phyloP scores from a whole-genome alignment of 2,888 invertebrate species.

The Rhagonycha fulva region DNA sequence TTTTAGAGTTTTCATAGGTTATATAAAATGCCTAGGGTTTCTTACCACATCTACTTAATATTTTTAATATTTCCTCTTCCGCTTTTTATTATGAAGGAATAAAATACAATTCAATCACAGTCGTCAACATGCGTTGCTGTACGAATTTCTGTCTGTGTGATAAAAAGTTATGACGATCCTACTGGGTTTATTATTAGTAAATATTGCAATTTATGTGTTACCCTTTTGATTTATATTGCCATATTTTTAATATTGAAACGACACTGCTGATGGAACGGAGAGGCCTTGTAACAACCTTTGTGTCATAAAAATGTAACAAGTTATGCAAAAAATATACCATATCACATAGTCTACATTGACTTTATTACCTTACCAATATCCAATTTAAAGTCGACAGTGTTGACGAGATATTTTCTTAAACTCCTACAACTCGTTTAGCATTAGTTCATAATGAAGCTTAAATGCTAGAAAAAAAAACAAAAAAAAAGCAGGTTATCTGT shows the following conservation, averaged over 20 bases:
- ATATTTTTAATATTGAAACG: slow-evolving; percentile 13
- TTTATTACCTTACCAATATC: neutral
- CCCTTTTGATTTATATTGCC: neutral
- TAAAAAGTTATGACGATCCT: neutral
- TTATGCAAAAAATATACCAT: slow-evolving; percentile 46
- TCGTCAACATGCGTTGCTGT: neutral
- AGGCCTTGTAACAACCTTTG: slow-evolving; percentile 49
- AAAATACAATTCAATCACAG: neutral
- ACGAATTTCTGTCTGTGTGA: neutral
- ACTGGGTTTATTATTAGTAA: neutral
- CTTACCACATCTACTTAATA: no score
- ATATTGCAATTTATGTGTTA: neutral
- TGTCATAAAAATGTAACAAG: slow-evolving; percentile 41
- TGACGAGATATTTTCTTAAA: no score
- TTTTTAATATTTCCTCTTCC: no score
- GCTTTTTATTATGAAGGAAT: neutral
- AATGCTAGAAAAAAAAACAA: no score
- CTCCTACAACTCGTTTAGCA: no score
- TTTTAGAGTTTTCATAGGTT: no score
- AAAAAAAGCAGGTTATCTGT: no score
- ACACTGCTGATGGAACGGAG: slow-evolving; percentile 44
- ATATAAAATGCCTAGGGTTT: no score
- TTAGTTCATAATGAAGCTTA: no score
- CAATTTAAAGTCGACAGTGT: neutral
- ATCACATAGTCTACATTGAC: slow-evolving; percentile 36